Base-by-base conservation (phyloP, 2,888 invertebrate genomes). In the Folsomia manolachei region DNA sequence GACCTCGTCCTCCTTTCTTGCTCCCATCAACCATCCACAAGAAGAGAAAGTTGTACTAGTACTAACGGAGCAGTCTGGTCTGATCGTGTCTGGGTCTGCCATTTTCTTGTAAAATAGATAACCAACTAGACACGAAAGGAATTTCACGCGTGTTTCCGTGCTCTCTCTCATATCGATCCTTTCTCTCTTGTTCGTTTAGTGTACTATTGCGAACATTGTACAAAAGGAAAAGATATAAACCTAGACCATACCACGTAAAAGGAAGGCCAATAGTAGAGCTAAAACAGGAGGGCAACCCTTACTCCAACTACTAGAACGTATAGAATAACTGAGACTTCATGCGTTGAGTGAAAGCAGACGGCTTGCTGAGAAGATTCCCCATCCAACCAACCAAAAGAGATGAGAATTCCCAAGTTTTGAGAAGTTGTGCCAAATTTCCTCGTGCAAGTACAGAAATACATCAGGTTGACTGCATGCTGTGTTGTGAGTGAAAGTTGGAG, bases 81-180 rank as follows among this genome's bases (percentile, higher is more conserved):
- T n/a, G n/a, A n/a, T n/a, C n/a, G n/a, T n/a, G n/a, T n/a, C n/a
- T n/a, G n/a, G n/a, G 39, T 9, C 39, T 39, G 39, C 39, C 39
- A 39, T 39, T 56, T 56, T 56, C 56, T 56, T 21, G 18, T 18
- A 56, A 56, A n/a, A 56, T 56, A 56, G 19, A 7, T n/a, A 21
- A 14, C 4, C 11, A n/a, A 7, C 7, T 7, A 56, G 56, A 56
- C 19, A 56, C 7, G 21, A 21, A 56, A 56, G 56, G 56, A 56
- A 56, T 56, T 56, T 56, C 19, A 56, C 56, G 56, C 56, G 56
- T 21, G 56, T 56, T 56, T 56, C 56, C 56, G 56, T 56, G 56
- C 39, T 39, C 39, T 7, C n/a, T n/a, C n/a, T 19, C 56, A n/a
- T 56, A 56, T 56, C 56, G 56, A 56, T 56, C 56, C 19, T 39